Evolutionary conservation across 1,140 invertebrate species (phyloP), one percentile per base, ranked within the genome.

Genomic region (Parasteatoda tepidariorum): DNA sequence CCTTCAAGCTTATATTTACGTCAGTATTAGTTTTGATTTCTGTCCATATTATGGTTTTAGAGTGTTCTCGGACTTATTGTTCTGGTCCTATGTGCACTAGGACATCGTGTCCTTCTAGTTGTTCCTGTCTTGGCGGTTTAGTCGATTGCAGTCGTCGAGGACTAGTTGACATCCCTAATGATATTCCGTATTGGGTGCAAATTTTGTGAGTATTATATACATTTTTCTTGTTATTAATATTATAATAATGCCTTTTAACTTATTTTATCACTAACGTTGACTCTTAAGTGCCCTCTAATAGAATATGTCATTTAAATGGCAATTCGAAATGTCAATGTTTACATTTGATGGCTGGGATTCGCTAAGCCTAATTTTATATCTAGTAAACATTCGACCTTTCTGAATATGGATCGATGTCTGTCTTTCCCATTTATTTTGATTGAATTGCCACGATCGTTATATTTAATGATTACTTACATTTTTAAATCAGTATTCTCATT

Each of bases 131-230:
- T 9, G 88, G 88, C 61, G 74, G 78, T 26, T 85, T 87, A 81
- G 88, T 89, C 15, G 88, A 89, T 73, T 89, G 89, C 84, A 87
- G 87, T 81, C 85, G 86, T 71, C 85, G 83, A 41, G 87, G 88
- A 59, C 82, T 89, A 38, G 86, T 86, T 26, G 83, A 86, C 73
- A 85, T 89, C 31, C 89, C 89, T 6, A 83, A 78, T 24, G 87
- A 89, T 86, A 83, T 88, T n/a, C 88, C 88, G 28, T 73, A 74
- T 55, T 89, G 88, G 88, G 86, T 87, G 30, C 85, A 86, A 73
- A 86, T 86, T 34, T 67, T 89, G 88, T 89, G 86, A 89, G 88
- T 89, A 33, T 55, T 64, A 30, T 75, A 34, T 26, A 22, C 7
- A 6, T 54, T 55, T 55, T 55, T 30, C 11, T 0, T n/a, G 5